phyloP scores from a whole-genome alignment of 2,888 invertebrate species.

The Trissonchulus latispiculum region DNA sequence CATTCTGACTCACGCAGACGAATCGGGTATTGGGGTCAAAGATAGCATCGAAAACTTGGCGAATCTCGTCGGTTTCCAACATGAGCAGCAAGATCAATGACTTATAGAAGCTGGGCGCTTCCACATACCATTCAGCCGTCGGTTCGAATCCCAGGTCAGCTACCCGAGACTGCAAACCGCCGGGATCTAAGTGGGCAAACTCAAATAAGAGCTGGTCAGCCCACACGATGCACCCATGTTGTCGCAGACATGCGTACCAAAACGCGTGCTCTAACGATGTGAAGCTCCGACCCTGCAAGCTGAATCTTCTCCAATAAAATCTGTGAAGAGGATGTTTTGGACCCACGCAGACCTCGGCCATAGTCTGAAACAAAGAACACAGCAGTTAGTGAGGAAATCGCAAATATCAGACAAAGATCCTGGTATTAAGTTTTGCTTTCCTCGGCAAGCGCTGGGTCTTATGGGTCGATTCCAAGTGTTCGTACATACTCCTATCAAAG shows the following conservation, averaged over 20 bases:
- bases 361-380: too few species aligned
- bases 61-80: too few species aligned
- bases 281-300: background rate
- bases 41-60: background rate
- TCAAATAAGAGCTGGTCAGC: background rate
- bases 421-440: too few species aligned
- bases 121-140: background rate
- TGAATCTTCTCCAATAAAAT: background rate
- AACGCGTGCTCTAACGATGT: background rate
- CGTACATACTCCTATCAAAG: too few species aligned
- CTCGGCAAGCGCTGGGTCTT: too few species aligned
- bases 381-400: too few species aligned
- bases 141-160: background rate
- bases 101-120: background rate
- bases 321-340: background rate
- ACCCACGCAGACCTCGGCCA: too few species aligned
- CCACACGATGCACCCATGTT: background rate
- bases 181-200: too few species aligned
- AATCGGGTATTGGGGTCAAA: background rate
- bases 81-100: too few species aligned
- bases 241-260: background rate
- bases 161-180: too few species aligned
- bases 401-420: too few species aligned
- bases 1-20: background rate
- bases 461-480: too few species aligned